phyloP scores from a whole-genome alignment of 1,140 invertebrate species.

The Neuroterus valhalla region DNA sequence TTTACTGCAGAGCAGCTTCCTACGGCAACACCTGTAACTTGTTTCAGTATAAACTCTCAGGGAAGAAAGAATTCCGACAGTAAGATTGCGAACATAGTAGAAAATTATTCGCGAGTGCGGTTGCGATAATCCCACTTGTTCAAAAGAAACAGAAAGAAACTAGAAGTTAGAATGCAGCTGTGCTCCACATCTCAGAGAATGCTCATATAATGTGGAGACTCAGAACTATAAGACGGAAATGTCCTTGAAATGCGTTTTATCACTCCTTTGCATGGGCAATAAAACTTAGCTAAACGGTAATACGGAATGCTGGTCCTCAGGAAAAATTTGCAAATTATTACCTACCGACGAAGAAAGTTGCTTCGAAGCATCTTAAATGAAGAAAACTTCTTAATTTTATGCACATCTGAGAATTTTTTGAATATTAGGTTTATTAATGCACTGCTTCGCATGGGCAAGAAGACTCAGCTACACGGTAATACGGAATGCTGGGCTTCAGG shows the following conservation, averaged over 20 bases:
- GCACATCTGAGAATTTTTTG: too few relatives aligned
- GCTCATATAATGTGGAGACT: slow-evolving; percentile 1
- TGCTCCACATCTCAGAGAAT: slow-evolving; percentile 10
- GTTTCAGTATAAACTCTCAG: slow-evolving; percentile 1
- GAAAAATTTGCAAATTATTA: background rate
- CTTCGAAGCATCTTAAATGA: too few relatives aligned
- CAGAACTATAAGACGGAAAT: background rate
- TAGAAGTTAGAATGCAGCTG: slow-evolving; percentile 13
- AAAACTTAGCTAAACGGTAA: background rate
- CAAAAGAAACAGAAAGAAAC: slow-evolving; percentile 9
- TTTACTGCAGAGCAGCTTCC: background rate
- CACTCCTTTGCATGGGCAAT: background rate
- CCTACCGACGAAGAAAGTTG: too few relatives aligned
- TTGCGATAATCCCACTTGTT: slow-evolving; percentile 23
- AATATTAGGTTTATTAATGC: background rate
- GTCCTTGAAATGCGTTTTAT: slow-evolving; percentile 15
- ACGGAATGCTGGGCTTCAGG: background rate
- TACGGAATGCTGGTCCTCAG: background rate
- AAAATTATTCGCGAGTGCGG: slow-evolving; percentile 20
- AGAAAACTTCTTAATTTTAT: too few relatives aligned
- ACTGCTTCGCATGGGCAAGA: background rate
- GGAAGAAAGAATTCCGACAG: slow-evolving; percentile 11
- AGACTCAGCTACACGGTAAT: background rate
- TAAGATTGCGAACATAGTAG: slow-evolving; percentile 26
- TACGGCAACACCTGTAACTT: slow-evolving; percentile 11